A percentile compares a stretch with the other conserved stretches of the same genome.
These are phyloP conservation scores for Rhizoglyphus robini DNA, from an alignment of 1,140 invertebrate species.

Conservation along the genomic window DNA sequence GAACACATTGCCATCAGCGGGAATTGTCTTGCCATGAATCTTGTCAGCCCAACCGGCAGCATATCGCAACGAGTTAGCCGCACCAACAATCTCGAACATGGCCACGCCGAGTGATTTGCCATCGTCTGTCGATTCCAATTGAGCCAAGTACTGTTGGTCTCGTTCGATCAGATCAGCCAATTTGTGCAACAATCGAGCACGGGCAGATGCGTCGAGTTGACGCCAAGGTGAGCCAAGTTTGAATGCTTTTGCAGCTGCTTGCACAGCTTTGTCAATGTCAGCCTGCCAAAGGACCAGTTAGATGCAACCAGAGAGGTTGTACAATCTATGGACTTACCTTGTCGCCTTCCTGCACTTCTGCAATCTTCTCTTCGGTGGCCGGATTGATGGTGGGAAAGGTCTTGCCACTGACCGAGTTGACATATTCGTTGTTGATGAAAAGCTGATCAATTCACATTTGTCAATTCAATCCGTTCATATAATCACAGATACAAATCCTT, in stretches of 20 bases:
- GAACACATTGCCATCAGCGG: conserved; percentile 39
- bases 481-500: no score
- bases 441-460: conserved; percentile 44
- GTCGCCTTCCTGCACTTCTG: no score
- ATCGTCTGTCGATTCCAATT: conserved; percentile 65
- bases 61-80: conserved; percentile 54
- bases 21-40: conserved; percentile 73
- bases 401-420: conserved; percentile 67
- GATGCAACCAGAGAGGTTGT: conserved; percentile 65
- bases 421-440: conserved; percentile 96
- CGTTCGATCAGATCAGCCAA: conserved; percentile 25
- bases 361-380: no score
- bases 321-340: conserved; percentile 72
- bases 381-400: conserved; percentile 81
- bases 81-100: conserved; percentile 47
- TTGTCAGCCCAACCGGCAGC: conserved; percentile 87
- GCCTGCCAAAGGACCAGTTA: conserved; percentile 59
- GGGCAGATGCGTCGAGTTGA: conserved; percentile 34
- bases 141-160: conserved; percentile 24
- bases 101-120: conserved; percentile 62
- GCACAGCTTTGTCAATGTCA: conserved; percentile 37
- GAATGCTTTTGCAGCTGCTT: conserved; percentile 33
- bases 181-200: conserved; percentile 33
- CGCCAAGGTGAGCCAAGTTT: conserved; percentile 35
- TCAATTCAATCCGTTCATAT: neutral